Conservation (phyloP, 2,888 invertebrate species). For the Brachypterus glaber region DNA sequence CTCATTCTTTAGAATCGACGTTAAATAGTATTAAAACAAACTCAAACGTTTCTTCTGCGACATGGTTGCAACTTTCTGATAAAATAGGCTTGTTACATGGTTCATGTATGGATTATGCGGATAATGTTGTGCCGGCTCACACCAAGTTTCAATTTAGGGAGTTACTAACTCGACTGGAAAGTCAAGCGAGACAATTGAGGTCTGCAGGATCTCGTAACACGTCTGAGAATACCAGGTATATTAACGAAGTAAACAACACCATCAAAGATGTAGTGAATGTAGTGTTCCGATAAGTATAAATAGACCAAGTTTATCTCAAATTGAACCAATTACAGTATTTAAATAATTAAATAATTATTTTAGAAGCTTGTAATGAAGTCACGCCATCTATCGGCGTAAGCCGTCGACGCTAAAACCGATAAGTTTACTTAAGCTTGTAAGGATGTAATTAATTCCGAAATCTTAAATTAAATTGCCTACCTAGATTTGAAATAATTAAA, state of each 20-base stretch:
- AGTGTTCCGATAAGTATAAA: slow-evolving; percentile 47
- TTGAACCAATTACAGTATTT: no score
- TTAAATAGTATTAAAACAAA: slow-evolving; percentile 51
- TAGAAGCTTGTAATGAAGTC: no score
- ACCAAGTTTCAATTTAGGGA: slow-evolving; percentile 81
- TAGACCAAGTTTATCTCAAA: no score
- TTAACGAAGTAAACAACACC: slow-evolving; percentile 63
- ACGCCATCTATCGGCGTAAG: no score
- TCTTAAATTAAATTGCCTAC: no score
- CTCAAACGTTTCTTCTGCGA: slow-evolving; percentile 50
- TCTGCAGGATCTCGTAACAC: slow-evolving; percentile 62
- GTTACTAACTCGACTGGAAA: slow-evolving; percentile 59
- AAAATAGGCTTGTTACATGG: slow-evolving; percentile 73
- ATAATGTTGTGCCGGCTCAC: slow-evolving; percentile 71
- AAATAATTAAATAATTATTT: no score
- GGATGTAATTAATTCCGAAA: no score
- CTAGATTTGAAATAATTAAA: no score
- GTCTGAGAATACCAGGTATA: slow-evolving; percentile 56
- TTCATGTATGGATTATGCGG: slow-evolving; percentile 75
- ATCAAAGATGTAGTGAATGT: slow-evolving; percentile 65
- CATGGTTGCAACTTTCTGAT: slow-evolving; percentile 71
- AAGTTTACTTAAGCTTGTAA: no score
- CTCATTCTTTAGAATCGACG: slow-evolving; percentile 55
- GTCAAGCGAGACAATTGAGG: slow-evolving; percentile 57
- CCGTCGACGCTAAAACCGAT: no score